Evolutionary conservation across 2,113 vertebrate genomes (phyloP).

Genomic region (Plectropomus leopardus): DNA sequence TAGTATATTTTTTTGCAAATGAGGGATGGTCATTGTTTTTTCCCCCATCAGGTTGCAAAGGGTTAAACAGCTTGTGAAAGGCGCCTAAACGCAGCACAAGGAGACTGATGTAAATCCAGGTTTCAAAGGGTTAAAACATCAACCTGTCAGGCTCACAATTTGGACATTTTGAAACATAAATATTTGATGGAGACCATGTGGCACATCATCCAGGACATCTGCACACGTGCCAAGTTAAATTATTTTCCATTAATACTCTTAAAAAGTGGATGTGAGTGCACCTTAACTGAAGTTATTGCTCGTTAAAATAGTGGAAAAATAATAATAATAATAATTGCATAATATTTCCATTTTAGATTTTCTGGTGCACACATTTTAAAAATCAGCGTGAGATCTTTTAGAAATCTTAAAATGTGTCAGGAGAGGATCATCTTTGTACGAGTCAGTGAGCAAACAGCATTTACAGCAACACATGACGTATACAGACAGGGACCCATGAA

Average conservation of each 20-base stretch:
- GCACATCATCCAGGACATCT: neutral
- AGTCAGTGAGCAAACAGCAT: slow-evolving; percentile 44
- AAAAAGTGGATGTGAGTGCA: neutral
- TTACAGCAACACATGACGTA: slow-evolving; percentile 43
- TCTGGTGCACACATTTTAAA: neutral
- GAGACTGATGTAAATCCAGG: too few relatives aligned
- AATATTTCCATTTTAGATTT: slow-evolving; percentile 28
- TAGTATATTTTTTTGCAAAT: too few relatives aligned
- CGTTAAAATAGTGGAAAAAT: neutral
- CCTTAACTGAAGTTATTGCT: slow-evolving; percentile 36
- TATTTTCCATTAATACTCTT: neutral
- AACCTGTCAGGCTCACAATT: neutral
- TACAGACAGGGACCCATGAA: slow-evolving; percentile 27
- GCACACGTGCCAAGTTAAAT: too few relatives aligned
- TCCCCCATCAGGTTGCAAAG: too few relatives aligned
- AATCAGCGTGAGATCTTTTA: neutral
- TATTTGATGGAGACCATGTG: slow-evolving; percentile 3
- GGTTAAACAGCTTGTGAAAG: too few relatives aligned
- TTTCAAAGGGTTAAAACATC: too few relatives aligned
- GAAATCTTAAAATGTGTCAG: neutral
- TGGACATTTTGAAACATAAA: slow-evolving; percentile 22
- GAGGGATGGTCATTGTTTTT: too few relatives aligned
- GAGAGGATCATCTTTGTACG: neutral
- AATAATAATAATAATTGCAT: too few relatives aligned
- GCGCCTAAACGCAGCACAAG: too few relatives aligned